Conservation (phyloP, 2,797 vertebrate genomes). For the Amblyraja radiata region DNA sequence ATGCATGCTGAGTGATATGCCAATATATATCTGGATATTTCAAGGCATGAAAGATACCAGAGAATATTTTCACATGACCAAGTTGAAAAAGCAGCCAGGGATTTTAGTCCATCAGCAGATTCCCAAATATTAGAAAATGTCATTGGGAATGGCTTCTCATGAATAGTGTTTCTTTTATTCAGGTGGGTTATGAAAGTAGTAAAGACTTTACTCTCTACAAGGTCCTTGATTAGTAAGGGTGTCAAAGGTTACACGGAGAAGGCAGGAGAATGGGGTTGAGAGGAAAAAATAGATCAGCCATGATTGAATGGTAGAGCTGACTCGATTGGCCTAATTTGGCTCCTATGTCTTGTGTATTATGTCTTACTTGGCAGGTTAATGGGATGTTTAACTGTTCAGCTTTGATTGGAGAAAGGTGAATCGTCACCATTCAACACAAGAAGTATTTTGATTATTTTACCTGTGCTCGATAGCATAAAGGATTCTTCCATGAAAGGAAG, state of each 20-base stretch:
- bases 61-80: not conserved
- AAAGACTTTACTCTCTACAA: not conserved
- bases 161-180: not conserved
- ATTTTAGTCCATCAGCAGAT: conserved; percentile 11
- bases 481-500: not conserved
- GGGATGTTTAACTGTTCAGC: not conserved
- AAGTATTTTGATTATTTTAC: not conserved
- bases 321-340: too few species aligned
- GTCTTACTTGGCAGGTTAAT: not conserved
- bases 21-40: not conserved
- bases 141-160: not conserved
- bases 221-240: too few species aligned
- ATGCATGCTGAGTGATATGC: not conserved
- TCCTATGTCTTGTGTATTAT: too few species aligned
- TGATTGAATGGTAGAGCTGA: too few species aligned
- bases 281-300: too few species aligned
- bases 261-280: too few species aligned
- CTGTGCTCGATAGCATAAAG: not conserved
- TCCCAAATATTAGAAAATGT: not conserved
- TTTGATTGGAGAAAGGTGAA: conserved; percentile 7
- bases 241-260: too few species aligned
- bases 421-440: not conserved
- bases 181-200: not conserved
- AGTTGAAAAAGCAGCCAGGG: conserved; percentile 20
- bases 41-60: not conserved